phyloP scores from a whole-genome alignment of 2,113 vertebrate species.

The Pelvicachromis taeniatus region DNA sequence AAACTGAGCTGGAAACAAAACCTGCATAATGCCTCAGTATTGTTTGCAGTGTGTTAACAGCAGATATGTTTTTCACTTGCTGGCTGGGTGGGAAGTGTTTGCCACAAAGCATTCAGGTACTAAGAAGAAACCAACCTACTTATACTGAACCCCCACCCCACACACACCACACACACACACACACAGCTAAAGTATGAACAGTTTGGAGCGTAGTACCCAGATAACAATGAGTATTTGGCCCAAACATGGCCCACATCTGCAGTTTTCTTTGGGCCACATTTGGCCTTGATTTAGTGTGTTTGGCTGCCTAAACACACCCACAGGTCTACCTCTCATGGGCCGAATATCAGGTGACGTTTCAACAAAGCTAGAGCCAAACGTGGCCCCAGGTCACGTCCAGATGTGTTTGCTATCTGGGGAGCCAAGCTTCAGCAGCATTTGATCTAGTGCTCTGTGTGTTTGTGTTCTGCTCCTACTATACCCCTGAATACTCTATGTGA shows the following conservation, averaged over 20 bases:
- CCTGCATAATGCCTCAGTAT: background rate
- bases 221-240: background rate
- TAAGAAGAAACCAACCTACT: background rate
- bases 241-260: background rate
- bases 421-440: background rate
- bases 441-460: background rate
- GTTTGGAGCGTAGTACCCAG: background rate
- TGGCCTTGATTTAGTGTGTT: background rate
- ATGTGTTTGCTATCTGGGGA: background rate
- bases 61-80: conserved; percentile 10
- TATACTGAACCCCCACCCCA: background rate
- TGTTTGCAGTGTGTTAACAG: background rate
- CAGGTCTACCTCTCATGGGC: background rate
- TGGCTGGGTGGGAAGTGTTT: conserved; percentile 26
- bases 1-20: background rate
- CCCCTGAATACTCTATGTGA: background rate
- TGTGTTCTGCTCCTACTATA: background rate
- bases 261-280: background rate
- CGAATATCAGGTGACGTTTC: rapidly evolving
- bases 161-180: background rate
- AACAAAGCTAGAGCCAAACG: background rate
- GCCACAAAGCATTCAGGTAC: conserved; percentile 27
- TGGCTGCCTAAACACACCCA: background rate
- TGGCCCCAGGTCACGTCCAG: background rate
- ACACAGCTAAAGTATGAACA: background rate